Evolutionary conservation across 1,140 invertebrate species (phyloP), one percentile per base, ranked within the genome.

Genomic region (Calephelis virginiensis): DNA sequence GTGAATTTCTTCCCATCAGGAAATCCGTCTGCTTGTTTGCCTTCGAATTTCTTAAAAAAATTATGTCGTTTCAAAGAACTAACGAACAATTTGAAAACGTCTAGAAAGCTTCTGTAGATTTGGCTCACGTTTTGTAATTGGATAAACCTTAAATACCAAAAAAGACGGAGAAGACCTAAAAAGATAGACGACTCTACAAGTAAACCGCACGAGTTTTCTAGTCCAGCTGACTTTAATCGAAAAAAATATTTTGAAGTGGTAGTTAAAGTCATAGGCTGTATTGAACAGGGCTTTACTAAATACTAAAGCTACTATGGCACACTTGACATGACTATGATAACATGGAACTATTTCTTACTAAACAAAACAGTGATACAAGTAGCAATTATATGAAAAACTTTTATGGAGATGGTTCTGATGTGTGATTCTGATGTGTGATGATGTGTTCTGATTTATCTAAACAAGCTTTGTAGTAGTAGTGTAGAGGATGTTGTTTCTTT

Each of bases 191-290:
- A n/a, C n/a, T n/a, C n/a, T n/a, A n/a, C n/a, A 48, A 48, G 47
- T 48, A 2, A 48, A 3, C n/a, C 9, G 46, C 46, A 47, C 10
- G 46, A 47, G 46, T 47, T 48, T 48, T 48, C 47, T 48, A 48
- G 9, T 48, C 47, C 12, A 48, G 47, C 47, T 48, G 47, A 48
- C 47, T 48, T 48, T 48, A 48, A n/a, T n/a, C 47, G 47, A 48
- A 48, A 48, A 48, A 48, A 0, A 11, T 48, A 12, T 48, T 48
- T 48, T 48, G 47, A 48, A 10, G 47, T 48, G 12, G 8, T 48
- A 48, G 47, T 5, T 6, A 47, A 47, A 47, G 46, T 47, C 5
- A 12, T 48, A 11, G 10, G n/a, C 47, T 48, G 10, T 48, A 48
- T 48, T 48, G 47, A 48, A 48, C n/a, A 48, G 11, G 0, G 47